These are phyloP conservation scores for Drosophila kepulauana DNA, from an alignment of 1,140 invertebrate genomes.

Conservation along the genomic window DNA sequence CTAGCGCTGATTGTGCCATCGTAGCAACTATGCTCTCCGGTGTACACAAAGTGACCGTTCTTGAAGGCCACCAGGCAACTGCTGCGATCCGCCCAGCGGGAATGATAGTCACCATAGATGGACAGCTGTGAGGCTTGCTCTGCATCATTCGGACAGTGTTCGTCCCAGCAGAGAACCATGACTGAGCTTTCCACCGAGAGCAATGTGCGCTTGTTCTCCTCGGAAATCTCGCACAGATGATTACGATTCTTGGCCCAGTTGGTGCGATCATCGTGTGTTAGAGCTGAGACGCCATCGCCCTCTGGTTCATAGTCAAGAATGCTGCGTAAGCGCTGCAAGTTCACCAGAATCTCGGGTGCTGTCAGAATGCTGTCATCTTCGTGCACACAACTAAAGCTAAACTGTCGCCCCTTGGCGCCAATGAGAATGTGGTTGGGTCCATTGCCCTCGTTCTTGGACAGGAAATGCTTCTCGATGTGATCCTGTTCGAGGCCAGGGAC, in stretches of 20 bases:
- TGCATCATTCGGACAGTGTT: conserved; percentile 82
- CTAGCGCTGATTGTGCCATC: conserved; percentile 87
- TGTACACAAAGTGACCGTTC: conserved; percentile 85
- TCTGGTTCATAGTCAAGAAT: conserved; percentile 78
- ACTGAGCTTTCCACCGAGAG: conserved; percentile 88
- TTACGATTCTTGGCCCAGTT: conserved; percentile 87
- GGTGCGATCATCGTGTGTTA: conserved; percentile 88
- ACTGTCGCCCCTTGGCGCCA: conserved; percentile 87
- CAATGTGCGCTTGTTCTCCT: conserved; percentile 87
- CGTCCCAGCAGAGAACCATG: conserved; percentile 88
- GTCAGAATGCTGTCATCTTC: conserved; percentile 78
- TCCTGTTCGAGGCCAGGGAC: conserved; percentile 89
- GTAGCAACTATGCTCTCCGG: conserved; percentile 86
- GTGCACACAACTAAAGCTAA: conserved; percentile 77
- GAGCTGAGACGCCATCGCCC: conserved; percentile 87
- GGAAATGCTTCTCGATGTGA: conserved; percentile 84
- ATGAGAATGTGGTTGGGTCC: conserved; percentile 85
- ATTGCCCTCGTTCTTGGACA: conserved; percentile 61
- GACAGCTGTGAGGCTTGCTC: conserved; percentile 78
- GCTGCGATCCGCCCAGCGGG: conserved; percentile 87
- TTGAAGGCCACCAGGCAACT: conserved; percentile 85
- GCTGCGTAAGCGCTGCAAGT: conserved; percentile 87
- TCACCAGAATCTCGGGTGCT: conserved; percentile 84
- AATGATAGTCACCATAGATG: conserved; percentile 85
- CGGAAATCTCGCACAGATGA: conserved; percentile 86